Percentiles rank a stretch among this genome's conserved stretches.
phyloP scores from a whole-genome alignment of 1,140 invertebrate genomes.

The Pseudomyrmex sp. region DNA sequence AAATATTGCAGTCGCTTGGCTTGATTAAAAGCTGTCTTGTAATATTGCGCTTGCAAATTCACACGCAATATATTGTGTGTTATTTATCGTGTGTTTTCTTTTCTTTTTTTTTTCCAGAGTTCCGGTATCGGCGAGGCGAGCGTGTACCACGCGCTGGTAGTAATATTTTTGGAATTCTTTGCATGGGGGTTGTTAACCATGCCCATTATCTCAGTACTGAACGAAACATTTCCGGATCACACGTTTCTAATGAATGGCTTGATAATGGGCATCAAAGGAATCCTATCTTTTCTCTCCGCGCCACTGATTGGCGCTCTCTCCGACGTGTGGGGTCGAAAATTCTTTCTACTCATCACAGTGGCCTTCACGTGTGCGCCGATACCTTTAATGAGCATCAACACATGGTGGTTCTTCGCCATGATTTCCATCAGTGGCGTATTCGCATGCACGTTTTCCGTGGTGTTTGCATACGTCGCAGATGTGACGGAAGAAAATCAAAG shows the following conservation, averaged over 20 bases:
- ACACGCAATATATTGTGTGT: constrained; percentile 15
- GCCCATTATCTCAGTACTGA: constrained; percentile 98
- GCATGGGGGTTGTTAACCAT: constrained; percentile 99
- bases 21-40: background rate
- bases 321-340: constrained; percentile 99
- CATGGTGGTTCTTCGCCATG: constrained; percentile 99
- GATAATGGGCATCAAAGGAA: constrained; percentile 99
- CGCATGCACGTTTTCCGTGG: constrained; percentile 99
- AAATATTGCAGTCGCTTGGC: no score
- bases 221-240: constrained; percentile 99
- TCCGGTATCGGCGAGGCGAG: constrained; percentile 97
- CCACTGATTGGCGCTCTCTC: constrained; percentile 98
- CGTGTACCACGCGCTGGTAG: constrained; percentile 98
- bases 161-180: constrained; percentile 99
- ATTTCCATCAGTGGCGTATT: constrained; percentile 99
- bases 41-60: background rate
- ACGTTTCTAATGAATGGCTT: constrained; percentile 99
- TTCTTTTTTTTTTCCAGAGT: constrained; percentile 86
- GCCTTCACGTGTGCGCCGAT: constrained; percentile 99
- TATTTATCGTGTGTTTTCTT: background rate
- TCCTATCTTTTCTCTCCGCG: constrained; percentile 98
- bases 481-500: constrained; percentile 99
- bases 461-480: constrained; percentile 99
- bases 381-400: constrained; percentile 99
- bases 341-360: constrained; percentile 99